phyloP scores from a whole-genome alignment of 92 coral and sea anemone genomes.

The Montipora capitata region DNA sequence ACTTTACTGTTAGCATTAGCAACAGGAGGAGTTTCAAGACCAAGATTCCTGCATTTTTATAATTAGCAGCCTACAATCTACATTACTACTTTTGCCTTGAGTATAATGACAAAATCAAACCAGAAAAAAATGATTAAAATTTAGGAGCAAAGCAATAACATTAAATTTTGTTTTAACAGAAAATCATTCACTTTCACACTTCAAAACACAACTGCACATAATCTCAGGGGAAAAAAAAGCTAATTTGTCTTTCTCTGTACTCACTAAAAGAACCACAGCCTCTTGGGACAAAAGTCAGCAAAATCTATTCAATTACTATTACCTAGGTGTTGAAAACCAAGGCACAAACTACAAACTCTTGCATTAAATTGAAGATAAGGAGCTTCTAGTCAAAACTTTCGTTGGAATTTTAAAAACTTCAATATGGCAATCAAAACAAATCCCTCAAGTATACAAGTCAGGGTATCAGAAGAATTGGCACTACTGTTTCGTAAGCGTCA shows the following conservation, averaged over 20 bases:
- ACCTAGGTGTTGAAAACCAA: neutral
- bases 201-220: neutral
- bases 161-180: neutral
- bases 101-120: neutral
- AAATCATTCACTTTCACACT: neutral
- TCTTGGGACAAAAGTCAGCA: neutral
- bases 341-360: neutral
- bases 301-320: neutral
- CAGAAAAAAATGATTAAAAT: neutral
- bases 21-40: no score
- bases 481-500: no score
- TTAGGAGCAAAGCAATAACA: constrained; percentile 16
- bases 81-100: neutral
- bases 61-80: neutral
- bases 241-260: no score
- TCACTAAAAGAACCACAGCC: no score
- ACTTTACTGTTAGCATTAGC: no score
- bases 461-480: neutral
- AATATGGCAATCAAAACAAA: neutral
- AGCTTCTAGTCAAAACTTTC: neutral
- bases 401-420: neutral
- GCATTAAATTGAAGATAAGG: neutral
- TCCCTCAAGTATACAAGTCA: neutral
- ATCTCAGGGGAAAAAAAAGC: no score
- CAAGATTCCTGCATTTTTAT: neutral